Base-by-base conservation (phyloP, 2,797 vertebrate species). In the Rhinophrynus dorsalis region DNA sequence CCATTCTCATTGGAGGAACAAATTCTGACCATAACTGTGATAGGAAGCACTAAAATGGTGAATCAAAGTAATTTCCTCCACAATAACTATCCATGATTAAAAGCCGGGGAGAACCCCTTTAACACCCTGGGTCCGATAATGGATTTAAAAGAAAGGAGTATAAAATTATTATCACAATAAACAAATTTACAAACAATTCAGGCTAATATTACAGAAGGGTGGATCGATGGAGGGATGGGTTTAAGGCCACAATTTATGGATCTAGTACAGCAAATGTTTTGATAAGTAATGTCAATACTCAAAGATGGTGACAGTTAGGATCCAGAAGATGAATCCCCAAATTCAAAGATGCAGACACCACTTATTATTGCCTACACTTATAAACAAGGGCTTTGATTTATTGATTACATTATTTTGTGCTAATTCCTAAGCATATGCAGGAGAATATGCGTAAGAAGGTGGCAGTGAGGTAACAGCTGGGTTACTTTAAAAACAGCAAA, bases 161-260 rank as follows among this genome's bases (percentile, higher is more conserved):
- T n/a, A n/a, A n/a, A n/a, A n/a, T n/a, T n/a, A n/a, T n/a, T n/a
- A n/a, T n/a, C n/a, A n/a, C n/a, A n/a, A n/a, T n/a, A n/a, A n/a
- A n/a, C n/a, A n/a, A n/a, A 21, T 18, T 1, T 48, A 10, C 11
- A 23, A 13, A 6, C 37, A 38, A 29, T 3, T 38, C 9, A 42
- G 26, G n/a, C n/a, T n/a, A n/a, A n/a, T 33, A 12, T 30, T 15
- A 21, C 17, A 21, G 13, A n/a, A 40, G 17, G 26, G 32, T 55
- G 50, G 23, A 12, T 18, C 13, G 7, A 21, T 11, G 15, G 58
- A 45, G 23, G 13, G 13, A 73, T 72, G 62, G 48, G 61, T 18
- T 73, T 73, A 73, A 73, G 69, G 69, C 69, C 69, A 66, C 69
- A 66, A 27, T 59, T 48, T 52, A 65, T 73, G 52, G 30, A 51